Evolutionary conservation across 2,797 vertebrate species (phyloP).

Genomic region (Channa striata): DNA sequence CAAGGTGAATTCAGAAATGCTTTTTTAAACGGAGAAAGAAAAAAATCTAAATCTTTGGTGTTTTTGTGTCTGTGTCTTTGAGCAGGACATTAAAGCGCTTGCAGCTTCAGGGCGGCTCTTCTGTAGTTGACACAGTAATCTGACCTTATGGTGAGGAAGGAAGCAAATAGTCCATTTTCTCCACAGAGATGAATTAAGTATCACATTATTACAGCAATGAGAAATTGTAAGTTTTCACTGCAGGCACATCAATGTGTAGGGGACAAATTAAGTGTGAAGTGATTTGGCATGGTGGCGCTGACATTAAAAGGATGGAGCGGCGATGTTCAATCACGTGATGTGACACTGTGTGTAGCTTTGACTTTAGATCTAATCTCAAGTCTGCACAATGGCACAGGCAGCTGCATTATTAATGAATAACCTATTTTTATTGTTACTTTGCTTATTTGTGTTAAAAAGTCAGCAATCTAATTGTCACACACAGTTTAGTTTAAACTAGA

Average conservation of each 20-base stretch:
- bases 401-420: no score
- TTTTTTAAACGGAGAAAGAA: neutral
- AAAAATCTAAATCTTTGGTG: neutral
- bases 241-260: conserved; percentile 11
- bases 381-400: neutral
- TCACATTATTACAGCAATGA: conserved; percentile 21
- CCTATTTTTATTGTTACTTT: no score
- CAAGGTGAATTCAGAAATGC: conserved; percentile 12
- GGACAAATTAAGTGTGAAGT: conserved; percentile 9
- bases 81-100: conserved; percentile 19
- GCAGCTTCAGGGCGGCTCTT: conserved; percentile 17
- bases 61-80: conserved; percentile 21
- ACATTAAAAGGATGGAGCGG: conserved; percentile 16
- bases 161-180: conserved; percentile 27
- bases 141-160: conserved; percentile 26
- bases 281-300: conserved; percentile 1
- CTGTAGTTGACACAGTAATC: conserved; percentile 27
- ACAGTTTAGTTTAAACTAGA: no score
- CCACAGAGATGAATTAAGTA: conserved; percentile 37
- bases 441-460: no score
- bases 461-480: no score
- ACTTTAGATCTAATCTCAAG: conserved; percentile 11
- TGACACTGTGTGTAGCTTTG: neutral
- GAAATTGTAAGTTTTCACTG: conserved; percentile 18
- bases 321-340: conserved; percentile 18